Evolutionary conservation across 23 tunicate genomes (phyloP), one percentile per base, ranked within the genome.

Genomic region (Styela clava): DNA sequence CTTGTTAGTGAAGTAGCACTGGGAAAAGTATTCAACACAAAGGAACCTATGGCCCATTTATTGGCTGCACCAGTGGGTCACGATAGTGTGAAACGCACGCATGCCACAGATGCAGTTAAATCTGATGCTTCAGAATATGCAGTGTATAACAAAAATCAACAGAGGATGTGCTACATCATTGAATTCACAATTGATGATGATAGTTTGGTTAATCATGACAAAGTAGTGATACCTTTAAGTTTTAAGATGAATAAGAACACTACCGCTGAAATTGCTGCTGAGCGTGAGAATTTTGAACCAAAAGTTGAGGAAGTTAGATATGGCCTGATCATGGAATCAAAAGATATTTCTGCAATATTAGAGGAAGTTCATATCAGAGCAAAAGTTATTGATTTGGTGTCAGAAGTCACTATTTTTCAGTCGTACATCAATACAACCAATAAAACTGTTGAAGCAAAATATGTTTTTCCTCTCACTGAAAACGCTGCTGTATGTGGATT

Each of bases 401-500:
- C 90, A 22, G 85, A 91, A 85, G 97, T 91, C 7, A 37, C 33
- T 12, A 63, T 51, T 19, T 71, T 91, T 56, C 97, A 91, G 78
- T 78, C 79, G 1, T 91, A 91, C 33, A 67, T 33, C 79, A 91
- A 91, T 69, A 52, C 69, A 26, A 76, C 83, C 26, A 33, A 72
- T 20, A 25, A 61, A 65, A 27, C 86, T 0, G 34, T 91, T 33
- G 97, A 91, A 83, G 97, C 89, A 3, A 91, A 91, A 72, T 91
- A 91, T 72, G 97, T 91, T 67, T 91, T 91, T 82, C 97, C 97
- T 5, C 74, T 91, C 16, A 73, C 64, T 44, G 90, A 82, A 20
- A 52, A 82, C 62, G 87, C 87, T 34, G 97, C 90, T 74, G 89
- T 91, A 62, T 91, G 97, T 83, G 97, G 97, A 9, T 91, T 91